A percentile compares a stretch with the other conserved stretches of the same genome.
Conservation (phyloP, 2,888 invertebrate genomes). For the Acanthoscelides obtectus region DNA sequence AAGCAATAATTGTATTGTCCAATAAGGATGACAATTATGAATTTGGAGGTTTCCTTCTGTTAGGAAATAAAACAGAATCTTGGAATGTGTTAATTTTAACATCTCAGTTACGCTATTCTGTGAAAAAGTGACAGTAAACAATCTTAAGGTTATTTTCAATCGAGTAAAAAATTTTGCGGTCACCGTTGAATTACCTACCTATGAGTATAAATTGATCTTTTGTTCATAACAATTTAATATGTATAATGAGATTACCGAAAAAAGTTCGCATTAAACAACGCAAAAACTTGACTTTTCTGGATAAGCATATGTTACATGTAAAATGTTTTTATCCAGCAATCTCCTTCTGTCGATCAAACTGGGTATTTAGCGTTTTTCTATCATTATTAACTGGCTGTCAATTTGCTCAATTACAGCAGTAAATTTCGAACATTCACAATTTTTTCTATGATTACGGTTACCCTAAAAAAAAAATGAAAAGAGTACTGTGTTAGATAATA, state of each 20-base stretch:
- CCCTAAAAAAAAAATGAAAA: background rate
- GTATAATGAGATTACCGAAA: background rate
- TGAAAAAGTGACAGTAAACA: background rate
- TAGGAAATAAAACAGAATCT: background rate
- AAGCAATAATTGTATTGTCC: background rate
- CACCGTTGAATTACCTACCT: background rate
- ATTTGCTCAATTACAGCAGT: background rate
- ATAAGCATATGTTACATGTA: background rate
- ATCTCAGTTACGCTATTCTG: background rate
- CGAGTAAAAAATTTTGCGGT: background rate
- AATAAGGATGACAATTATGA: background rate
- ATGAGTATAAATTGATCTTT: background rate
- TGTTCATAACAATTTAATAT: background rate
- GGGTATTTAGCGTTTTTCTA: background rate
- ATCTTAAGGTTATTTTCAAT: background rate
- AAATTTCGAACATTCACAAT: background rate
- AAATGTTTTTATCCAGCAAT: background rate
- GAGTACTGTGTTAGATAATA: background rate
- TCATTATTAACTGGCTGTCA: background rate
- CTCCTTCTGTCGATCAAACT: too few relatives aligned
- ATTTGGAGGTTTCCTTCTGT: background rate
- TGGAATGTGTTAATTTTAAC: background rate
- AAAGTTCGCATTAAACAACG: background rate
- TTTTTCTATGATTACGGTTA: background rate
- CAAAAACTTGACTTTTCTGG: background rate